Evolutionary conservation across 1,140 invertebrate species (phyloP), one percentile per base, ranked within the genome.

Genomic region (Ruditapes philippinarum): DNA sequence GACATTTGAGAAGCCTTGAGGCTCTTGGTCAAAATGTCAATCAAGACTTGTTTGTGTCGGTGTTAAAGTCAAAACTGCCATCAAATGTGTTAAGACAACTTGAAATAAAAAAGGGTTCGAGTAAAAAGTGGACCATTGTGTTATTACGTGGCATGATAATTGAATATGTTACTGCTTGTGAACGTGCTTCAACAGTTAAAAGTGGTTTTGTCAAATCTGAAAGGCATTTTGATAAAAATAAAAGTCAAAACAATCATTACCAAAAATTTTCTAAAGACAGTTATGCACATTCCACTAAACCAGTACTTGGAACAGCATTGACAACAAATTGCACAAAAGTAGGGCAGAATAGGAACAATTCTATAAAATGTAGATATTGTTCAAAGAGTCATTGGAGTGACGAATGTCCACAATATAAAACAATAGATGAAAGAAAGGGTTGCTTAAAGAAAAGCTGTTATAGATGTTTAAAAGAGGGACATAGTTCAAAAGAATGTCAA

Each of bases 361-460:
- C 9, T 19, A n/a, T 25, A 11, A 12, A 11, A n/a, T 74, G 70
- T 74, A 74, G 74, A 51, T 79, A 79, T 33, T 79, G 74, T 54
- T 19, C 25, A 79, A 40, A 40, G 49, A n/a, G 40, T 79, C 74
- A 79, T 40, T 79, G 74, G 74, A 79, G 42, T 79, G 74, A 51
- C 45, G 74, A 79, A 33, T 79, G 74, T 51, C 36, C 22, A 28
- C 11, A 79, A 25, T 79, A 45, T 31, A 22, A 40, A 33, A 74
- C 70, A 79, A 22, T 49, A n/a, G n/a, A n/a, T n/a, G n/a, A n/a
- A n/a, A n/a, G n/a, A n/a, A n/a, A n/a, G n/a, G n/a, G n/a, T n/a
- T n/a, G n/a, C n/a, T n/a, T n/a, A n/a, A n/a, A n/a, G n/a, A n/a
- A n/a, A n/a, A n/a, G n/a, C n/a, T n/a, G n/a, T n/a, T n/a, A n/a